Percentiles rank a stretch among this genome's conserved stretches.
phyloP scores from a whole-genome alignment of 2,113 vertebrate species.

The Tursiops truncatus region DNA sequence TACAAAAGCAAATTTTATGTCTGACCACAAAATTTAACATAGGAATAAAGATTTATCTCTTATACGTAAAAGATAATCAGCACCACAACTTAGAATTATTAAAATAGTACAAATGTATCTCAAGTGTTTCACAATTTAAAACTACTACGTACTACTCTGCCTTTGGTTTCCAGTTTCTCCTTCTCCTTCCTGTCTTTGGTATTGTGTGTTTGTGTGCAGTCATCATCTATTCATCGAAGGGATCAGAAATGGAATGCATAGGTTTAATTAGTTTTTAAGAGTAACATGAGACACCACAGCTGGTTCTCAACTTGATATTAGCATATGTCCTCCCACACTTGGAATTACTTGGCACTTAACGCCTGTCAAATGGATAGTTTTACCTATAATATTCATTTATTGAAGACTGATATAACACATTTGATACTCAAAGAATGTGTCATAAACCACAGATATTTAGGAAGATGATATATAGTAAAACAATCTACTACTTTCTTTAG shows the following conservation, averaged over 20 bases:
- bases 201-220: not conserved
- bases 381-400: not conserved
- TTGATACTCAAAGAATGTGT: not conserved
- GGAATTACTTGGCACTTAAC: not conserved
- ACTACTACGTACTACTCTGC: not conserved
- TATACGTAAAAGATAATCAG: not conserved
- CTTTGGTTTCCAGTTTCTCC: not conserved
- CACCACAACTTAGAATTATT: not conserved
- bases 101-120: not conserved
- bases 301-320: not conserved
- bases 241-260: not conserved
- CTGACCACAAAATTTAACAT: not conserved
- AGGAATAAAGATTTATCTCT: constrained; percentile 5
- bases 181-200: not conserved
- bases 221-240: not conserved
- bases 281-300: constrained; percentile 30
- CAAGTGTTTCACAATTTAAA: not conserved
- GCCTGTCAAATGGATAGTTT: not conserved
- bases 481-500: not conserved
- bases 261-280: constrained; percentile 21
- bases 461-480: not conserved
- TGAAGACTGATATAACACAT: not conserved
- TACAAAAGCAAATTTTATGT: not conserved
- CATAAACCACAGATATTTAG: not conserved
- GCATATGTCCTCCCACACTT: not conserved